Base-by-base conservation (phyloP, 2,888 invertebrate species). In the Leptura quadrifasciata region DNA sequence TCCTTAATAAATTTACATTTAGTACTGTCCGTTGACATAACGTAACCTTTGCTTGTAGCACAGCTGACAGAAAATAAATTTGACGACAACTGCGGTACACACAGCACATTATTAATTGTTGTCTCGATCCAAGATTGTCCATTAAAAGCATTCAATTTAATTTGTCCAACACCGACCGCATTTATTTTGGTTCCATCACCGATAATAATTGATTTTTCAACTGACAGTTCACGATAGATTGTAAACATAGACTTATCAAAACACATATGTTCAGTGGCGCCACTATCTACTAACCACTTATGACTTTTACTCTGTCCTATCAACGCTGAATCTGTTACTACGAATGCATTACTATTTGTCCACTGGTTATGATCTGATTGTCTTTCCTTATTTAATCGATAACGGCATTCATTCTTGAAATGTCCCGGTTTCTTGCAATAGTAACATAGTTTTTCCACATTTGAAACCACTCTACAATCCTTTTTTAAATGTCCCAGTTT, bases 201-300 rank as follows among this genome's bases (percentile, higher is more conserved):
- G 24, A 75, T 54, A 27, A 61, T 61, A 18, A 75, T 63, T 10
- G 54, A 69, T 61, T 61, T 75, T 47, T 39, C 52, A 15, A 3
- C 24, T 24, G 24, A n/a, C 12, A 52, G 18, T 39, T 54, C 12
- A 31, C 27, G 20, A 31, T 35, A 70, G 24, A 31, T 4, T 12
- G 12, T 24, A 52, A 75, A 70, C 27, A 12, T 35, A 3, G 31
- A 52, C 17, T 55, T 69, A 58, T 75, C 35, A 27, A 39, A 52
- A 31, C 58, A 69, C 75, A 75, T 75, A 55, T 69, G 69, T 55
- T 75, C 75, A 69, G 39, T 69, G 15, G 75, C 63, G 17, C 60
- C 75, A 55, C 69, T 63, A 24, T 70, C 70, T 55, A 75, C 20
- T 6, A 58, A 54, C 70, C 63, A 70, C 21, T 70, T 52, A 21